Base-by-base conservation (phyloP, 2,888 invertebrate species). In the Synanthedon vespiformis region DNA sequence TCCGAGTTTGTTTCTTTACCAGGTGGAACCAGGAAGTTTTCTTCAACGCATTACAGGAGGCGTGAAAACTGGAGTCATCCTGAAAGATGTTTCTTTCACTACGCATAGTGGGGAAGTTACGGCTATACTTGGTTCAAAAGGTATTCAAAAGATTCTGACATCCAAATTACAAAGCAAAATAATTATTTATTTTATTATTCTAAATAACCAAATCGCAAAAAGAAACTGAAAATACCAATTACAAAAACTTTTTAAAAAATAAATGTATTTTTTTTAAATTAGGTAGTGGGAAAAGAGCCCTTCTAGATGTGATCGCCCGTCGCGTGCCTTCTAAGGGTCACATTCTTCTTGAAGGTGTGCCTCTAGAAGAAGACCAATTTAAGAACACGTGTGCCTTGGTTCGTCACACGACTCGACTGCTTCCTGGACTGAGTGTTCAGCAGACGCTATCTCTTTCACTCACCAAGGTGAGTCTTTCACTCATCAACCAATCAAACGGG, bases 231-330 rank as follows among this genome's bases (percentile, higher is more conserved):
- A 18, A 18, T 18, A 18, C 18, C 18, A 18, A 18, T 18, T 18
- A n/a, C n/a, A n/a, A n/a, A n/a, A n/a, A n/a, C n/a, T n/a, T n/a
- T n/a, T n/a, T n/a, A n/a, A n/a, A n/a, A n/a, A n/a, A n/a, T n/a
- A n/a, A 74, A 22, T 11, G 13, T 41, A n/a, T 13, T 2, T 44
- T 8, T 44, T 11, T 44, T 44, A 44, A 13, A 13, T 5, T 64
- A 95, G 96, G 96, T 12, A 97, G 97, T 63, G 98, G 98, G 0
- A 99, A 99, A 74, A 92, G 96, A 40, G 97, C 97, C 0, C 89
- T 99, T 3, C 86, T 99, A 6, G 98, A 98, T 75, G 97, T 98
- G 6, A 95, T 98, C 54, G 93, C 95, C 0, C 89, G 94, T 14
- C 89, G 95, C 40, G 92, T 95, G 11, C 92, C 94, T 1, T 94